Base-by-base conservation (phyloP, 2,113 vertebrate species). In the Tragelaphus scriptus region DNA sequence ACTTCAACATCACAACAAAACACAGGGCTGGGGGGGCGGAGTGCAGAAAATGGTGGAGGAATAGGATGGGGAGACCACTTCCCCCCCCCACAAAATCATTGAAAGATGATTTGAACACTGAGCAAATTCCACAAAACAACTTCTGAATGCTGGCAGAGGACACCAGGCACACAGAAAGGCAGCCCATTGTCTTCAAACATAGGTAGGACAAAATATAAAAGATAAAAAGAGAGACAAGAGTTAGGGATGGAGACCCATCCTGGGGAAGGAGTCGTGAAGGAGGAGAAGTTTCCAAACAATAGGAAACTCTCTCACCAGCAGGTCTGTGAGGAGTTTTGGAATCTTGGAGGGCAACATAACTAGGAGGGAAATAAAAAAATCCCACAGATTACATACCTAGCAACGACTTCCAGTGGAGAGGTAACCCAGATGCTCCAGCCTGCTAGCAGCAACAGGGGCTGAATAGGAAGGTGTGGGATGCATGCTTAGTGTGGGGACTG, bases 351-450 rank as follows among this genome's bases (percentile, higher is more conserved):
- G 10, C 68, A 71, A 71, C 19, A 23, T 40, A 71, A 71, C n/a
- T 40, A 12, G 68, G 68, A 71, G 2, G n/a, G n/a, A 11, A 12
- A 23, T 36, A 12, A 12, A 36, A 10, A 71, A 71, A 40, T 2
- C 68, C 68, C n/a, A 71, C n/a, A 71, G 68, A 71, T 36, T 71
- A 71, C 0, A 0, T 0, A 0, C 19, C n/a, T 40, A 71, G 19
- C 68, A 0, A 0, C 2, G 0, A 71, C 10, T 71, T 71, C n/a
- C 19, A 36, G 65, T 23, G 65, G 65, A 71, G n/a, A 71, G 65
- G 65, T 71, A 36, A 36, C n/a, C n/a, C 4, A 0, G n/a, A 36
- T 12, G 19, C 65, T 36, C n/a, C 4, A 71, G n/a, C 5, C 65
- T 17, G n/a, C 9, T n/a, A 71, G 17, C 65, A 71, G 65, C n/a